phyloP scores from a whole-genome alignment of 2,888 invertebrate genomes.

The Venustoraphidia nigricollis region DNA sequence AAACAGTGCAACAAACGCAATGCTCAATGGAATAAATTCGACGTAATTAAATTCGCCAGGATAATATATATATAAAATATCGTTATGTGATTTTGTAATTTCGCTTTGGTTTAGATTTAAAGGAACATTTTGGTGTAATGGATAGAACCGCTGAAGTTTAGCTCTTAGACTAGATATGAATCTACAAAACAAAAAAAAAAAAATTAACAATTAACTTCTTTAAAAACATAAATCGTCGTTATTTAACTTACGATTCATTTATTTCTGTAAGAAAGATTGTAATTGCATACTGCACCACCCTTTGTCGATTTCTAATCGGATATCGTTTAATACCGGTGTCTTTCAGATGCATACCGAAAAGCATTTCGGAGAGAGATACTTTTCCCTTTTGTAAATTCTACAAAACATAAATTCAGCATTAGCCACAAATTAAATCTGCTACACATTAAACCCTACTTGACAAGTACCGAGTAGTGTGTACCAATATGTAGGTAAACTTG shows the following conservation, averaged over 20 bases:
- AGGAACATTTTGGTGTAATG: conserved; percentile 41
- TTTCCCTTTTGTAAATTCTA: conserved; percentile 72
- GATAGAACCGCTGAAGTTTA: conserved; percentile 54
- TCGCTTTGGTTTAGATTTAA: conserved; percentile 9
- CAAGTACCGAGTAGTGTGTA: too few relatives aligned
- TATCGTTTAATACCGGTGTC: conserved; percentile 84
- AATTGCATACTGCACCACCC: conserved; percentile 79
- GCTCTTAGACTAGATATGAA: conserved; percentile 58
- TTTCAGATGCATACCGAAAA: conserved; percentile 82
- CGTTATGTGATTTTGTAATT: conserved; percentile 18
- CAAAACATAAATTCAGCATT: conserved; percentile 11
- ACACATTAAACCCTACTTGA: background rate
- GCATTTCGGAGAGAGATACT: conserved; percentile 72
- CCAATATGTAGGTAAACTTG: too few relatives aligned
- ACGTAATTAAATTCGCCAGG: conserved; percentile 76
- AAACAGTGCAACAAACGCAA: conserved; percentile 75
- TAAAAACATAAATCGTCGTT: background rate
- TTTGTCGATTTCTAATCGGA: conserved; percentile 66
- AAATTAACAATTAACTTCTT: background rate
- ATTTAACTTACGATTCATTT: conserved; percentile 48
- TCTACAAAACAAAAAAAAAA: conserved; percentile 34
- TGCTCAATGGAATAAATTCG: conserved; percentile 69
- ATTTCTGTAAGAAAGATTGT: conserved; percentile 73
- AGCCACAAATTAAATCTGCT: too few relatives aligned
- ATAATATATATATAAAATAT: conserved; percentile 65